Base-by-base conservation (phyloP, 2,888 invertebrate species). In the Noctua janthina region DNA sequence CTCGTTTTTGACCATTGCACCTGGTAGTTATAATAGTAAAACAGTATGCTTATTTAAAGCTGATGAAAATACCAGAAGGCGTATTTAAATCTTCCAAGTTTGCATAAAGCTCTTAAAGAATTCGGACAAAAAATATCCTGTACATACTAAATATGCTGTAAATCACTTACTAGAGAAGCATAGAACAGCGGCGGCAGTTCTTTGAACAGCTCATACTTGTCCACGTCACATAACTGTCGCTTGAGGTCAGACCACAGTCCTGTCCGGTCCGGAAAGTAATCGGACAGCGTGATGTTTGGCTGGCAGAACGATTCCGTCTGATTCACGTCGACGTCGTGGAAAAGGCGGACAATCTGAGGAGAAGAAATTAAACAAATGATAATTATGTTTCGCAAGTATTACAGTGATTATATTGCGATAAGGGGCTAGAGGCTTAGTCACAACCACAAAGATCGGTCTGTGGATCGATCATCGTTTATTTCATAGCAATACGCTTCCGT, bases 251-350 rank as follows among this genome's bases (percentile, higher is more conserved):
- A 86, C 54, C 96, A 88, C 10, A 91, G 77, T 0, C 93, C 94
- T 0, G 94, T 94, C 0, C 84, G 74, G 86, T 97, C 97, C 0
- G 97, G 97, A 0, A 97, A 17, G 87, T 96, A 97, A 80, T 97
- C 97, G 0, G 95, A 91, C 0, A 96, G 85, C 0, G 94, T 89
- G 17, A 95, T 84, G 88, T 94, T 94, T 0, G 92, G 87, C 13
- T 85, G 90, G 76, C 97, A 97, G 85, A 96, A 93, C 0, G 93
- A 87, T 1, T 93, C 92, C 0, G 95, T 93, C 49, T 93, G 91
- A 87, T 96, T 96, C 35, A 93, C 23, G 72, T 95, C 94, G 23
- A 95, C 90, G 75, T 97, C 97, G 8, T 94, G 95, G 0, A 96
- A 89, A 0, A 97, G 93, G 1, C 95, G 95, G n/a, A 96, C 94